Base-by-base conservation (phyloP, 2,113 vertebrate species). In the Ciconia boyciana region DNA sequence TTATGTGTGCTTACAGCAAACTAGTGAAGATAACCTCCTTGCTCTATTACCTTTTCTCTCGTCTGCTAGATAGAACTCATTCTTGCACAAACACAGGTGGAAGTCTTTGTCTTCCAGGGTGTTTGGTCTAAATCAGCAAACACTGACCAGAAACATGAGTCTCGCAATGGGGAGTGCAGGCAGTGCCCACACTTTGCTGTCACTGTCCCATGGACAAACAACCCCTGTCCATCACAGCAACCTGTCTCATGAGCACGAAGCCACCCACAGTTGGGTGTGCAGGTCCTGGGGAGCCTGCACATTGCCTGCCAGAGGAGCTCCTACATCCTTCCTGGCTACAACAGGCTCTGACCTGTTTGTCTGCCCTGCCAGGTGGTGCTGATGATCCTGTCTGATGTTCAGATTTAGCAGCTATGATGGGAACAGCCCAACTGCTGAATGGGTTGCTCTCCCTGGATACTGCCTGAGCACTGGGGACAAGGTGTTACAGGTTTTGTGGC, bases 121-220 rank as follows among this genome's bases (percentile, higher is more conserved):
- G 52, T 49, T 92, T 74, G 58, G 60, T 68, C 58, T 49, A 64
- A 71, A n/a, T 44, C 28, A 52, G 24, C 29, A 41, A 58, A 22
- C 0, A 4, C 66, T 89, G 46, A 41, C 13, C 46, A 76, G 68
- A 77, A 76, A 24, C 26, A 48, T 1, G 8, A 48, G 43, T 34
- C 51, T 39, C 0, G 0, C 34, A 44, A 51, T 66, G 8, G 8
- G 52, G n/a, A 61, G 11, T 25, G 43, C 26, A 29, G 86, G 41
- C 36, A 54, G n/a, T 13, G 17, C 44, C 43, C 31, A 9, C 8
- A 18, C 60, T 85, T 58, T 39, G 22, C 55, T 66, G 54, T 22
- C 51, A 9, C 32, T 9, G 19, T 41, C 70, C 71, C 36, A 20
- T 4, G 14, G 70, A 51, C 43, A 36, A 48, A 36, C 12, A 57